Evolutionary conservation across 2,113 vertebrate genomes (phyloP).

Genomic region (Chloroceryle aenea): DNA sequence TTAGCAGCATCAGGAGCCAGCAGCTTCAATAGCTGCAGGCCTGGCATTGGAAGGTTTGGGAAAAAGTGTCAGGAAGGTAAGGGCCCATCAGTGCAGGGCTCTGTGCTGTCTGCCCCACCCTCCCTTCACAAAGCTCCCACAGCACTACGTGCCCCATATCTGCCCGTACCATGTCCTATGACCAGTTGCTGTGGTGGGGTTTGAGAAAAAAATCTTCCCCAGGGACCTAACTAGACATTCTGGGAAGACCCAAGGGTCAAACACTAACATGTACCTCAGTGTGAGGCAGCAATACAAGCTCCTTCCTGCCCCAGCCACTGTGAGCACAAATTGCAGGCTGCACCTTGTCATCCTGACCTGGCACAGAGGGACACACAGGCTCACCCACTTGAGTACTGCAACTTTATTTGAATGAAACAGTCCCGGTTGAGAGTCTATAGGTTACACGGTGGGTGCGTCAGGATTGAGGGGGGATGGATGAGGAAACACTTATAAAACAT

Average conservation of each 20-base stretch:
- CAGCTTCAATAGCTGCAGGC: background rate
- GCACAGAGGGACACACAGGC: constrained; percentile 38
- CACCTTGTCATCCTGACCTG: background rate
- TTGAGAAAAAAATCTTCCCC: background rate
- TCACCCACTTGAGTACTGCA: constrained; percentile 55
- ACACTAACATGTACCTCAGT: background rate
- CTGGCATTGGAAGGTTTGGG: background rate
- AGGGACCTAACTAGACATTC: background rate
- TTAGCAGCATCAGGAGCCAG: background rate
- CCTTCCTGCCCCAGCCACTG: background rate
- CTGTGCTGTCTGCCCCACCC: fast-evolving
- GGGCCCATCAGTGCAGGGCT: background rate
- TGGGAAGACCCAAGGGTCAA: background rate
- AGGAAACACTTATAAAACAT: constrained; percentile 45
- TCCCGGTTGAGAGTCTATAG: constrained; percentile 42
- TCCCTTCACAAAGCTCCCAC: background rate
- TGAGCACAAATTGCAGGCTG: background rate
- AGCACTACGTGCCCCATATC: background rate
- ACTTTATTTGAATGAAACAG: constrained; percentile 73
- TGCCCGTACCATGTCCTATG: fast-evolving
- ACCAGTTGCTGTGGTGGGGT: fast-evolving
- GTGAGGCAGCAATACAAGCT: background rate
- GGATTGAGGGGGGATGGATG: background rate
- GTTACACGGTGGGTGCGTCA: background rate
- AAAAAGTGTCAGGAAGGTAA: background rate